phyloP scores from a whole-genome alignment of 1,140 invertebrate genomes.

The Papilio glaucus region DNA sequence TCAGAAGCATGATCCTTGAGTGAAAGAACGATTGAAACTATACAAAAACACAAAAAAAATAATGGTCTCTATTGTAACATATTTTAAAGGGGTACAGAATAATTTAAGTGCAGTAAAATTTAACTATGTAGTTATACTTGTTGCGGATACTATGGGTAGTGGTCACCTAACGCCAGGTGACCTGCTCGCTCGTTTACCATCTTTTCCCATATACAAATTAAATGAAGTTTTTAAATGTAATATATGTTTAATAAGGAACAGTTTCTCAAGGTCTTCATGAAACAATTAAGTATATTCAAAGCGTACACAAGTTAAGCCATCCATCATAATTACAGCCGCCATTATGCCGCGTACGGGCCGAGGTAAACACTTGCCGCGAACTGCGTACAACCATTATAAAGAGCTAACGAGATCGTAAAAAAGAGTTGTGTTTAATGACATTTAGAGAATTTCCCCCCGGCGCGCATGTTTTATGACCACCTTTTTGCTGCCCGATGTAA shows the following conservation, averaged over 20 bases:
- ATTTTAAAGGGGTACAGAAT: too few relatives aligned
- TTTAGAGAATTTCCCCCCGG: constrained; percentile 36
- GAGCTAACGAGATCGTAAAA: constrained; percentile 33
- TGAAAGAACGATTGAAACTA: too few relatives aligned
- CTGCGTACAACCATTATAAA: constrained; percentile 26
- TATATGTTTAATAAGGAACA: not conserved
- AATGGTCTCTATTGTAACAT: too few relatives aligned
- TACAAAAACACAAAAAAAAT: too few relatives aligned
- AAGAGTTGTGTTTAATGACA: constrained; percentile 39
- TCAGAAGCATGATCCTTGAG: too few relatives aligned
- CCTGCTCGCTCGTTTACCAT: too few relatives aligned
- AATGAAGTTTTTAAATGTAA: not conserved
- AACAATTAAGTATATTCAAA: constrained; percentile 27
- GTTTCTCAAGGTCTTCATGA: constrained; percentile 19
- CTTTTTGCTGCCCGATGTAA: constrained; percentile 29
- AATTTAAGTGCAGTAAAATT: too few relatives aligned
- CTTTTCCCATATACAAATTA: not conserved
- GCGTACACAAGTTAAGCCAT: constrained; percentile 14
- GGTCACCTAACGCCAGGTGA: too few relatives aligned
- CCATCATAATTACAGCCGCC: constrained; percentile 34
- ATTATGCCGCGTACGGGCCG: constrained; percentile 19
- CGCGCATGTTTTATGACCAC: constrained; percentile 20
- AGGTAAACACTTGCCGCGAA: constrained; percentile 32
- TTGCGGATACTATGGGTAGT: too few relatives aligned
- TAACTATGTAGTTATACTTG: too few relatives aligned